These are phyloP conservation scores for Anomalospiza imberbis DNA, from an alignment of 2,797 vertebrate genomes.

Conservation along the genomic window DNA sequence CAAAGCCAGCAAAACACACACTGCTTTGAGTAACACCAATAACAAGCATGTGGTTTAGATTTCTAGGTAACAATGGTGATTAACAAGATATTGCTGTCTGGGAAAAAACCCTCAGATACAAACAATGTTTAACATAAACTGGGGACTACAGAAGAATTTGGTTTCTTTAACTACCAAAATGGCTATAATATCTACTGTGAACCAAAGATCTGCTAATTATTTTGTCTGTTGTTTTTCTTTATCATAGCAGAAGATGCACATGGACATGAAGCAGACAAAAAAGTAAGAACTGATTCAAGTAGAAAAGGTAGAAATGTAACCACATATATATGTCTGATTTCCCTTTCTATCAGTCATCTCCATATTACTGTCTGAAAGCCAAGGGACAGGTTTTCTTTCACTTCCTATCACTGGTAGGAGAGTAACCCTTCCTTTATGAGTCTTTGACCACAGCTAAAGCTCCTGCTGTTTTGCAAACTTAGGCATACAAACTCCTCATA, in stretches of 20 bases:
- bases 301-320: neutral
- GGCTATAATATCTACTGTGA: neutral
- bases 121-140: neutral
- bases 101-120: neutral
- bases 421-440: neutral
- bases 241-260: neutral
- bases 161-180: neutral
- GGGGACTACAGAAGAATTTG: neutral
- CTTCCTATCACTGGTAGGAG: neutral
- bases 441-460: neutral
- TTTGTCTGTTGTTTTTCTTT: neutral
- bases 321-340: neutral
- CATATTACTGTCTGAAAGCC: neutral
- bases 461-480: neutral
- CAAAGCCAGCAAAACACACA: neutral
- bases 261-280: neutral
- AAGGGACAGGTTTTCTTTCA: neutral
- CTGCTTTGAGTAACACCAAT: neutral
- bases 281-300: neutral
- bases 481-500: neutral
- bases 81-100: neutral
- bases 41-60: constrained; percentile 2
- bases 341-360: neutral
- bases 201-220: neutral
- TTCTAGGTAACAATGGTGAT: constrained; percentile 3